These are phyloP conservation scores for Megatriorchis doriae DNA, from an alignment of 2,113 vertebrate species.

Conservation along the genomic window DNA sequence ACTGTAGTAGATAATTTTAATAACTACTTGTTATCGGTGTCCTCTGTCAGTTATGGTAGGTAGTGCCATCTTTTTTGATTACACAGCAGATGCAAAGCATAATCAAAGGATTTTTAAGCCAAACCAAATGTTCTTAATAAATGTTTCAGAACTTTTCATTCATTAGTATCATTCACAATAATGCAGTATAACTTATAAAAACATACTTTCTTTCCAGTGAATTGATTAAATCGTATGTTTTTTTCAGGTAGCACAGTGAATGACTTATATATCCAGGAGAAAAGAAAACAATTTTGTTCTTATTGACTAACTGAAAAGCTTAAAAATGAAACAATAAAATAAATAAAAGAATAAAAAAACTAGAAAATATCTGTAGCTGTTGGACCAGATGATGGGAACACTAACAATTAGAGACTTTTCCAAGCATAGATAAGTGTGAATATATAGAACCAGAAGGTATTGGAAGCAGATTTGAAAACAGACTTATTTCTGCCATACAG, in stretches of 20 bases:
- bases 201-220: not conserved
- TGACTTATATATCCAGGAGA: not conserved
- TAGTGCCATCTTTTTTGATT: not conserved
- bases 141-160: not conserved
- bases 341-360: not conserved
- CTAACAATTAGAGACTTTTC: not conserved
- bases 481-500: not conserved
- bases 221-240: not conserved
- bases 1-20: not conserved
- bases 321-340: not conserved
- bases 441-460: not conserved
- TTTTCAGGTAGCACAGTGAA: not conserved
- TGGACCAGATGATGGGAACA: not conserved
- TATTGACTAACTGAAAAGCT: not conserved
- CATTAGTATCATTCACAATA: not conserved
- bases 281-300: not conserved
- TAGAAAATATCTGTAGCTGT: not conserved
- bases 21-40: not conserved
- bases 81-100: not conserved
- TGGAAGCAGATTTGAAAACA: not conserved
- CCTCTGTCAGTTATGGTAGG: not conserved
- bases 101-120: not conserved
- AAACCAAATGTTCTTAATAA: not conserved
- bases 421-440: not conserved
- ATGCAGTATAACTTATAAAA: not conserved